phyloP scores from a whole-genome alignment of 1,140 invertebrate genomes.

The Atopsyche davidsoni region DNA sequence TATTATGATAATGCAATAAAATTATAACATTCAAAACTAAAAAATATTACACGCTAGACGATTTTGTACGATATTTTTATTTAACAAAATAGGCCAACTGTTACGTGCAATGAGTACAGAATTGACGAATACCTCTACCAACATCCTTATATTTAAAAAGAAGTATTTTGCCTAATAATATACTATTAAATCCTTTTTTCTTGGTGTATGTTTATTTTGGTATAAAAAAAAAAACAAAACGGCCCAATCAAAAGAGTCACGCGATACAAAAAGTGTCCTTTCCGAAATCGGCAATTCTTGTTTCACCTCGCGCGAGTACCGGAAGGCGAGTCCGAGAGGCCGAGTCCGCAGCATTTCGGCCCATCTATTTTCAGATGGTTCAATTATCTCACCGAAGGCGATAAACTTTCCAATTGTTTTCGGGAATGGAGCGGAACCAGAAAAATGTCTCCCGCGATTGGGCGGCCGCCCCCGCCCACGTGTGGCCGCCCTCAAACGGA shows the following conservation, averaged over 20 bases:
- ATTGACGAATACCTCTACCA: no score
- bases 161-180: no score
- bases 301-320: slow-evolving; percentile 2
- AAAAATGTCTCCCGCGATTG: slow-evolving; percentile 16
- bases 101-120: no score
- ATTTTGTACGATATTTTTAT: no score
- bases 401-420: slow-evolving; percentile 29
- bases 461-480: no score
- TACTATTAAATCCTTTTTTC: not conserved
- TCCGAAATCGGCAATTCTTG: slow-evolving; percentile 17
- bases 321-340: not conserved
- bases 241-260: slow-evolving; percentile 18
- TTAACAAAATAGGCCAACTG: no score
- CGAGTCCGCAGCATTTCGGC: slow-evolving; percentile 10
- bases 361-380: slow-evolving; percentile 29
- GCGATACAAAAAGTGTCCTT: slow-evolving; percentile 19
- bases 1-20: no score
- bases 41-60: no score
- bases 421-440: slow-evolving; percentile 7
- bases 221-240: slow-evolving; percentile 15
- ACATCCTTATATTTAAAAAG: no score
- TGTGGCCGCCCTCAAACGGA: no score
- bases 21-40: no score
- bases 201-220: not conserved
- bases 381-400: slow-evolving; percentile 27